Percentiles rank a stretch among this genome's conserved stretches.
phyloP scores from a whole-genome alignment of 1,140 invertebrate genomes.

The Zaprionus inermis region DNA sequence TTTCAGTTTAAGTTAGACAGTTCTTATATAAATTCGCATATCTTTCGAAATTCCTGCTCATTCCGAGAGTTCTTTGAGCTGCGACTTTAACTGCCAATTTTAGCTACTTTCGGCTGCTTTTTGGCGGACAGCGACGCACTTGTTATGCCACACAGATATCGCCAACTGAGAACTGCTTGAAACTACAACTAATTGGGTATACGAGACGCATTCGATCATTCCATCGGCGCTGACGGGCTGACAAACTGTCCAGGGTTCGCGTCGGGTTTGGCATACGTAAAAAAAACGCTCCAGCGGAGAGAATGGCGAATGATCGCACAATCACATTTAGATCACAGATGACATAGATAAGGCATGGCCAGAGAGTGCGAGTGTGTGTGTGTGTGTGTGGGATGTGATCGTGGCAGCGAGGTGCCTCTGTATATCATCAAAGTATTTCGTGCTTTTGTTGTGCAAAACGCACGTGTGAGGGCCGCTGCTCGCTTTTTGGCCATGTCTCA shows the following conservation, averaged over 20 bases:
- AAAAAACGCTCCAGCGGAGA: not conserved
- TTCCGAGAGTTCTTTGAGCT: not conserved
- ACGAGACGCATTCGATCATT: slow-evolving; percentile 7
- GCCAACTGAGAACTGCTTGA: slow-evolving; percentile 1
- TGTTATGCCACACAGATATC: not conserved
- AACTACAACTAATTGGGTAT: slow-evolving; percentile 6
- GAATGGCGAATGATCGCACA: slow-evolving; percentile 11
- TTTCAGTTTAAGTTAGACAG: too few species aligned
- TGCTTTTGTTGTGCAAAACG: slow-evolving; percentile 22
- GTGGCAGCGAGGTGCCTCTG: not conserved
- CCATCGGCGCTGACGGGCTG: not conserved
- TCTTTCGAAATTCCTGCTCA: too few species aligned
- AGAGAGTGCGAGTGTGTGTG: not conserved
- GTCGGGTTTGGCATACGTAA: slow-evolving; percentile 6
- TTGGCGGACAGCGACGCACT: not conserved
- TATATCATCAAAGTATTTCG: slow-evolving; percentile 6
- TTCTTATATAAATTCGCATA: too few species aligned
- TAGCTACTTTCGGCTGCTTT: not conserved
- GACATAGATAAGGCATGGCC: slow-evolving; percentile 4
- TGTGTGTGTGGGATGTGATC: slow-evolving; percentile 16
- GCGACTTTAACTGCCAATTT: not conserved
- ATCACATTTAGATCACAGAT: slow-evolving; percentile 26
- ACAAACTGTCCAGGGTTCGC: slow-evolving; percentile 9
- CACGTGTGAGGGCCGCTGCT: slow-evolving; percentile 61
- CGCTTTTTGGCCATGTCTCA: slow-evolving; percentile 37